These are phyloP conservation scores for Congeria kusceri DNA, from an alignment of 2,888 invertebrate species.

Conservation along the genomic window DNA sequence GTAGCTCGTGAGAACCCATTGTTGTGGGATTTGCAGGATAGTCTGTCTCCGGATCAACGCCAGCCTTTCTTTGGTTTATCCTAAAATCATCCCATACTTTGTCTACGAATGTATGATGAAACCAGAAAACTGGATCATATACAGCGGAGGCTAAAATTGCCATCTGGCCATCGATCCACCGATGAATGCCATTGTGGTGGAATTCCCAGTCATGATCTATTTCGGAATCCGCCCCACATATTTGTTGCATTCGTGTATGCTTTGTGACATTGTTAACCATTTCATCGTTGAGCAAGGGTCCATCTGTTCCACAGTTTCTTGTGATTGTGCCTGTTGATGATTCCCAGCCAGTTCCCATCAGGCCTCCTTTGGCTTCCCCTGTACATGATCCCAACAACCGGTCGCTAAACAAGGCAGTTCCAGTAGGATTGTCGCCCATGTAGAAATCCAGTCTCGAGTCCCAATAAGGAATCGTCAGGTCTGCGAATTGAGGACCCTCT, in stretches of 20 bases:
- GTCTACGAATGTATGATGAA: conserved; percentile 74
- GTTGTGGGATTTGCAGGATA: conserved; percentile 59
- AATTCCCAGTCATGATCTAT: conserved; percentile 69
- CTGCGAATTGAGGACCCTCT: conserved; percentile 66
- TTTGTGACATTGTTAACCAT: conserved; percentile 65
- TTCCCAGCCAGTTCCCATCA: conserved; percentile 70
- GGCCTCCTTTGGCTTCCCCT: conserved; percentile 69
- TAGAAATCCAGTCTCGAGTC: conserved; percentile 71
- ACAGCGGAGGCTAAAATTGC: conserved; percentile 68
- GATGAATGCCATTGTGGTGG: conserved; percentile 73
- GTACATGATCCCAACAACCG: conserved; percentile 69
- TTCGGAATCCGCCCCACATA: conserved; percentile 66
- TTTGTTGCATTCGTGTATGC: conserved; percentile 38
- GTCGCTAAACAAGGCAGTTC: conserved; percentile 70
- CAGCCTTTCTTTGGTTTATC: conserved; percentile 48
- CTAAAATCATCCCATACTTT: conserved; percentile 74
- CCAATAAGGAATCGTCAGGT: conserved; percentile 76
- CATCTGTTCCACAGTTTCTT: conserved; percentile 70
- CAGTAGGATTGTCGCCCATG: conserved; percentile 54
- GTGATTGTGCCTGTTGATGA: conserved; percentile 68
- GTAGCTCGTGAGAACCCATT: conserved; percentile 60
- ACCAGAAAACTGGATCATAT: conserved; percentile 75
- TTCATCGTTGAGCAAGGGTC: conserved; percentile 62
- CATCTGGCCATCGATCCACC: conserved; percentile 77
- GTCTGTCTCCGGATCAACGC: conserved; percentile 50